Evolutionary conservation across 2,797 vertebrate genomes (phyloP).

Genomic region (Chanos chanos): DNA sequence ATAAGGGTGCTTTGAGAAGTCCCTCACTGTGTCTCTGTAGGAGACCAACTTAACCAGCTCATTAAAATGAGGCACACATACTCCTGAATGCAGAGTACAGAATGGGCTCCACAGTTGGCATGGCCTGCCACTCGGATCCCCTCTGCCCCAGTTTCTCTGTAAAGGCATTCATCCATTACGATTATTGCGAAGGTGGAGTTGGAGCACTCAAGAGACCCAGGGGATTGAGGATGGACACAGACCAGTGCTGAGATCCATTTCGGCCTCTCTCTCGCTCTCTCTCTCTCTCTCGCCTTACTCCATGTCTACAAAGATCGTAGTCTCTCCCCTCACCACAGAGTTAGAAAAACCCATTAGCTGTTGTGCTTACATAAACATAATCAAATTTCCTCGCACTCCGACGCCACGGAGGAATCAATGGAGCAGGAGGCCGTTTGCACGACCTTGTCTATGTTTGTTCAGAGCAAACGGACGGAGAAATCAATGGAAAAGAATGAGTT

Average conservation of each 20-base stretch:
- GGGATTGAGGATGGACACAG: constrained; percentile 22
- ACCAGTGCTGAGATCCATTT: constrained; percentile 34
- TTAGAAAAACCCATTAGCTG: constrained; percentile 29
- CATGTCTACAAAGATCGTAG: too few species aligned
- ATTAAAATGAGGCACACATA: background rate
- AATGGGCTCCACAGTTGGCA: background rate
- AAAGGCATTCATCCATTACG: constrained; percentile 41
- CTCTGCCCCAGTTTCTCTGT: constrained; percentile 6
- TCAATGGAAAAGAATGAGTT: constrained; percentile 26
- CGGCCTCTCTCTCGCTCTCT: background rate
- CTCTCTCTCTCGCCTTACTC: background rate
- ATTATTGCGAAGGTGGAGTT: constrained; percentile 23
- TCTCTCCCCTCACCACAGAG: constrained; percentile 4
- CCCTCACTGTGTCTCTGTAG: too few species aligned
- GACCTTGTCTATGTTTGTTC: constrained; percentile 42
- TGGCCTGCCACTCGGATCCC: background rate
- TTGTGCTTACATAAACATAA: constrained; percentile 45
- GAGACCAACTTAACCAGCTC: too few species aligned
- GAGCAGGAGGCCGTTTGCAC: constrained; percentile 27
- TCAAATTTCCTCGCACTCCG: constrained; percentile 35
- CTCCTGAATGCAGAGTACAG: background rate
- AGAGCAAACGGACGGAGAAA: constrained; percentile 18
- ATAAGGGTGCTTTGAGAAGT: too few species aligned
- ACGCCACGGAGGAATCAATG: constrained; percentile 38
- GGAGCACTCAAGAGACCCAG: constrained; percentile 34